Evolutionary conservation across 1,140 invertebrate genomes (phyloP).

Genomic region (Papilio machaon): DNA sequence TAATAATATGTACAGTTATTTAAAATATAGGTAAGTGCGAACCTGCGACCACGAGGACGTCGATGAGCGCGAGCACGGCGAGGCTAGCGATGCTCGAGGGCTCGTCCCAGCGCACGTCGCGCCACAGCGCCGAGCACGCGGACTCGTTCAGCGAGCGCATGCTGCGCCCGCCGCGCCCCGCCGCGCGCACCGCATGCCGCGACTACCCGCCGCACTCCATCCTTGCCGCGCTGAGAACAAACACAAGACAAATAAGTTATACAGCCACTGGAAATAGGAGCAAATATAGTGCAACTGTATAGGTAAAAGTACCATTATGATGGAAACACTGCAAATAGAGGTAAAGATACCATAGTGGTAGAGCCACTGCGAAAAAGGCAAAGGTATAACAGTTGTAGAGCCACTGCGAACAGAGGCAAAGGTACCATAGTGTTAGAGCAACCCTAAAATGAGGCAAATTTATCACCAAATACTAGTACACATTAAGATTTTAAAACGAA

Average conservation of each 20-base stretch:
- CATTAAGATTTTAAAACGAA: too few relatives aligned
- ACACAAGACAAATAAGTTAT: background rate
- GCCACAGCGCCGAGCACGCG: conserved; percentile 88
- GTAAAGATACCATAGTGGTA: background rate
- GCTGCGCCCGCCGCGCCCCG: conserved; percentile 57
- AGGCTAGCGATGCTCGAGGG: conserved; percentile 88
- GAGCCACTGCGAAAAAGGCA: background rate
- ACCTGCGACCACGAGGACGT: conserved; percentile 90
- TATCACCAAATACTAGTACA: too few relatives aligned
- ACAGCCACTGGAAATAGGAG: background rate
- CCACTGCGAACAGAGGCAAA: background rate
- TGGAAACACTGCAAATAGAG: background rate
- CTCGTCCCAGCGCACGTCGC: conserved; percentile 90
- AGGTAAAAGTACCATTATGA: background rate
- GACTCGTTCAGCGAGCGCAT: conserved; percentile 86
- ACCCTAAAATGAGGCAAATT: too few relatives aligned
- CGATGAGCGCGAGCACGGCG: conserved; percentile 90
- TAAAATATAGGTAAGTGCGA: conserved; percentile 31
- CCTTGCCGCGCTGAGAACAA: conserved; percentile 28
- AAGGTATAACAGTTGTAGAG: background rate
- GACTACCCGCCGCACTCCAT: conserved; percentile 52
- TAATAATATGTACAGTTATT: background rate
- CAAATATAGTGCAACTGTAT: background rate
- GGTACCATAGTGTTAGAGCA: background rate
- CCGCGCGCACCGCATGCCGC: conserved; percentile 54